phyloP scores from a whole-genome alignment of 2,113 vertebrate species.

The Dermatemys mawii region DNA sequence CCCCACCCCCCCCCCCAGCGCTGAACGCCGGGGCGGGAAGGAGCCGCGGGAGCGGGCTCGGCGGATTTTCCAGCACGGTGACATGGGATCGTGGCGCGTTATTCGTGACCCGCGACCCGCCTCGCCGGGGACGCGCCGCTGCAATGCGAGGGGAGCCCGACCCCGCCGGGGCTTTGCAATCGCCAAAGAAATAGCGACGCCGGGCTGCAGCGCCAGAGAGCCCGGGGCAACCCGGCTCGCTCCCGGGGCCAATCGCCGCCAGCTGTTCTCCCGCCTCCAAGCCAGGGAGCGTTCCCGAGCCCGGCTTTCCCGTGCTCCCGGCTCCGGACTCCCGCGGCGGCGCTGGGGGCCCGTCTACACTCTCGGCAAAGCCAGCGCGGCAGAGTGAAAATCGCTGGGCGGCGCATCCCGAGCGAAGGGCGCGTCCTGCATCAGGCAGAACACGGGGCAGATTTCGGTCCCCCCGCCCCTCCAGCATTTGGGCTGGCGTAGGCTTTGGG shows the following conservation, averaged over 20 bases:
- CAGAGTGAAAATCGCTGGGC: too few relatives aligned
- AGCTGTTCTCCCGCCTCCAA: slow-evolving; percentile 36
- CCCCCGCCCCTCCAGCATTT: too few relatives aligned
- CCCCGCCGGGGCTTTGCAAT: slow-evolving; percentile 13
- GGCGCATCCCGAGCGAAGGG: too few relatives aligned
- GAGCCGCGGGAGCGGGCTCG: slow-evolving; percentile 83
- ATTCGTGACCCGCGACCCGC: slow-evolving; percentile 91
- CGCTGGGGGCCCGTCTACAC: not conserved
- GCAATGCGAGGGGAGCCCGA: slow-evolving; percentile 77
- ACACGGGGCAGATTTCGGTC: too few relatives aligned
- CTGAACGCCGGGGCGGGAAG: slow-evolving; percentile 78
- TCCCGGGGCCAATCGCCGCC: slow-evolving; percentile 10
- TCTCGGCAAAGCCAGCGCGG: fast-evolving
- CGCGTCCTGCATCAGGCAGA: too few relatives aligned
- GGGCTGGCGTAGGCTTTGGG: too few relatives aligned
- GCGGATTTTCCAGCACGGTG: slow-evolving; percentile 82
- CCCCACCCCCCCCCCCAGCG: slow-evolving; percentile 75
- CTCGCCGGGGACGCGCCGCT: slow-evolving; percentile 82
- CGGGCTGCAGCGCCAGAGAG: not conserved
- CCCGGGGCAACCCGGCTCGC: not conserved
- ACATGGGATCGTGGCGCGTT: slow-evolving; percentile 90
- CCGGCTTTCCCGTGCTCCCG: too few relatives aligned
- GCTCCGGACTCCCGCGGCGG: not conserved
- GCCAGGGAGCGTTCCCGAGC: not conserved
- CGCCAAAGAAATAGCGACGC: not conserved